Base-by-base conservation (phyloP, 2,888 invertebrate genomes). In the Galeruca laticollis region DNA sequence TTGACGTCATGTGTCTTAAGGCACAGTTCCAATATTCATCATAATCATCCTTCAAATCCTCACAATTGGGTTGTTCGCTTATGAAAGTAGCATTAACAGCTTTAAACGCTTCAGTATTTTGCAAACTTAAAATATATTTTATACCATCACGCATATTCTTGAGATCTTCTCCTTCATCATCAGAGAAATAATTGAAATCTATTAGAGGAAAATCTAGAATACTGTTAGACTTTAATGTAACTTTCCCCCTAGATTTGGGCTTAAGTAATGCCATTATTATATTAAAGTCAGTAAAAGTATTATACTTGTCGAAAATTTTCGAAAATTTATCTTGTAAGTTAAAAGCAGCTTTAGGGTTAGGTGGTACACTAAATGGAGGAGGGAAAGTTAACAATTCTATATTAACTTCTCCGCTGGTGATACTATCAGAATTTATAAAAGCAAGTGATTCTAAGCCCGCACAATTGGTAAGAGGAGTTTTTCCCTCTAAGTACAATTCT, bases 121-220 rank as follows among this genome's bases (percentile, higher is more conserved):
- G 33, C 31, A 83, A 69, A 15, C 74, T 68, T 37, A 78, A 37
- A 21, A 75, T 60, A 33, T 66, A 72, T 11, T 89, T 85, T 5
- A 92, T 87, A 0, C 90, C 89, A n/a, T 88, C 86, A 1, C 91
- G 86, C 13, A 92, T 84, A 1, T 89, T 90, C 77, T 94, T 94
- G 0, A 89, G 83, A 78, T 94, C 94, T 15, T 77, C 62, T 8
- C 71, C 63, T n/a, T 68, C 56, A n/a, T 54, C 49, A 63, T 82
- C 80, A 0, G 76, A 72, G 6, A 80, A 77, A 49, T 76, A 81
- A 31, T 78, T 77, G 0, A 77, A 75, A 66, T 82, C 71, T 11
- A 83, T 82, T 9, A 76, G 4, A 0, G 83, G 83, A 69, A 79
- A 81, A 37, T 82, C 81, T 15, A 78, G 71, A 10, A 82, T 80